Evolutionary conservation across 64 coral and sea anemone species (phyloP).

Genomic region (Stichodactyla helianthus): DNA sequence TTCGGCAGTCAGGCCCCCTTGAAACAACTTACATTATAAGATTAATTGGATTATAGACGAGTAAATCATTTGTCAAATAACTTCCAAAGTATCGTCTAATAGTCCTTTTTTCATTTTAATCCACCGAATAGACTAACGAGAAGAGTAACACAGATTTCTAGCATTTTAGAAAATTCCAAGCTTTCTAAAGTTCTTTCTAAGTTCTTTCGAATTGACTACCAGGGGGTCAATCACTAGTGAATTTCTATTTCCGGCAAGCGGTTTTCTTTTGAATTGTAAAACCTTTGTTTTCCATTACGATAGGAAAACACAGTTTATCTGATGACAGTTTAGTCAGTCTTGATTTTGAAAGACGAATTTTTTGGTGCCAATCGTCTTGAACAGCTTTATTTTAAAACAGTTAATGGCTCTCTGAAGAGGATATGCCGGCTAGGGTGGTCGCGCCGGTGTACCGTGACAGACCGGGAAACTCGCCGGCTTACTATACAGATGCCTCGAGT

Average conservation of each 20-base stretch:
- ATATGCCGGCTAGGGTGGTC: neutral
- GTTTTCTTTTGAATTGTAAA: conserved; percentile 23
- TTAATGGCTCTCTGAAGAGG: neutral
- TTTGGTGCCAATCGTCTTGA: neutral
- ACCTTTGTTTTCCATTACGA: neutral
- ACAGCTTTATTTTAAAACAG: neutral
- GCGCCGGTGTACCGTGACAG: neutral
- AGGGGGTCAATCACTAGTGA: conserved; percentile 68
- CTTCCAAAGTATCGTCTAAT: neutral
- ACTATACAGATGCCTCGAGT: neutral
- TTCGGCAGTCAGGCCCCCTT: neutral
- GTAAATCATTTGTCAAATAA: neutral
- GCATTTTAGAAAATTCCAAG: neutral
- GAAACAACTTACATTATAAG: neutral
- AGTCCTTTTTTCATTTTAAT: neutral
- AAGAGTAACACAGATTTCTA: neutral
- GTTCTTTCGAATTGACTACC: conserved; percentile 50
- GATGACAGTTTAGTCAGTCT: neutral
- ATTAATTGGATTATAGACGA: neutral
- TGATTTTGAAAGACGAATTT: neutral
- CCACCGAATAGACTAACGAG: neutral
- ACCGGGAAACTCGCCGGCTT: neutral
- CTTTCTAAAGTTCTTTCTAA: neutral
- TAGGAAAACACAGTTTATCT: conserved; percentile 5
- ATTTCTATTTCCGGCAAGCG: conserved; percentile 56